Percentiles rank a stretch among this genome's conserved stretches.
Conservation (phyloP, 2,888 invertebrate species). For the Eupithecia abbreviata region DNA sequence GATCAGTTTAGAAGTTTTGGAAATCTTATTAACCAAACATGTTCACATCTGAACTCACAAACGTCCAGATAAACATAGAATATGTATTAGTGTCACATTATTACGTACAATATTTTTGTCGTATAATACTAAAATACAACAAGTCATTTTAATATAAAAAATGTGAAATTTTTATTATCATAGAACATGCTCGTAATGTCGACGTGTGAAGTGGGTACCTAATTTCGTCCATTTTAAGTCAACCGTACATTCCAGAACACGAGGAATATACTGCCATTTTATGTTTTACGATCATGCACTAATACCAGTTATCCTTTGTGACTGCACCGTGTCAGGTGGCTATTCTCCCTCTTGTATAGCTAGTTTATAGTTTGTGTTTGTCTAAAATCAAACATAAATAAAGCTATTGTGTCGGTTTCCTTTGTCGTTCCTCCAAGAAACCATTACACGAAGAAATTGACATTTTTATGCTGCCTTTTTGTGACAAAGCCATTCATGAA, state of each 20-base stretch:
- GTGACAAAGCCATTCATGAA: background rate
- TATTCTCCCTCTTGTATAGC: constrained; percentile 22
- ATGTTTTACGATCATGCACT: constrained; percentile 33
- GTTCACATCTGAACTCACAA: background rate
- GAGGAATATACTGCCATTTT: constrained; percentile 21
- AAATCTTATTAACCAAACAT: background rate
- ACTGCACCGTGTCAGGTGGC: constrained; percentile 28
- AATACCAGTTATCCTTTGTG: constrained; percentile 21
- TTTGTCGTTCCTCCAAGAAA: constrained; percentile 21
- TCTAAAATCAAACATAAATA: constrained; percentile 24
- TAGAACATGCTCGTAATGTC: background rate
- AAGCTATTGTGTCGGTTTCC: constrained; percentile 25
- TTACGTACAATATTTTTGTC: background rate
- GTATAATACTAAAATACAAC: background rate
- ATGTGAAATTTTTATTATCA: background rate
- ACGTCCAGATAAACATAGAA: background rate
- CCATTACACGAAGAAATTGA: constrained; percentile 2
- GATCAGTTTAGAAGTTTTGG: background rate
- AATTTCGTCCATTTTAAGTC: background rate
- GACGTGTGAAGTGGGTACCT: background rate
- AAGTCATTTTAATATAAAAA: background rate
- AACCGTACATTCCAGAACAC: background rate
- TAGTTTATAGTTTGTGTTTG: constrained; percentile 24
- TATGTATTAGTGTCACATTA: no score
- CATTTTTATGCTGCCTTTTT: constrained; percentile 18